Base-by-base conservation (phyloP, 2,888 invertebrate genomes). In the Himalopsyche japonica region DNA sequence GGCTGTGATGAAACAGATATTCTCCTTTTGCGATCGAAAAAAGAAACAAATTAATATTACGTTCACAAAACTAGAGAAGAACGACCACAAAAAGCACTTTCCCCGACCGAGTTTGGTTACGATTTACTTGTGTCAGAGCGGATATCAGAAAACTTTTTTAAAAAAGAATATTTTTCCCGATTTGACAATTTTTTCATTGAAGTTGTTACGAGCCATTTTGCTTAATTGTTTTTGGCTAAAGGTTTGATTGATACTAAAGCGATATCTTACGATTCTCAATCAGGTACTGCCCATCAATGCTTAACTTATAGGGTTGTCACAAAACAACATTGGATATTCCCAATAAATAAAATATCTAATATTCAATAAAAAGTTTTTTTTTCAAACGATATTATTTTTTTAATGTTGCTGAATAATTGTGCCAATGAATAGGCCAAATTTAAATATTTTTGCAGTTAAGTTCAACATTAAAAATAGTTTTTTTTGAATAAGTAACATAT, bases 1-100 rank as follows among this genome's bases (percentile, higher is more conserved):
- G 48, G 82, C 30, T 80, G n/a, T 76, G 84, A 76, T 76, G 34
- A n/a, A 84, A 76, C 27, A 84, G 76, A 76, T 82, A 80, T 78
- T 84, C 84, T 82, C 84, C 84, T 84, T 43, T 64, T 32, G 10
- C 30, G 76, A 82, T 77, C 18, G 20, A 27, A 81, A 76, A 81
- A 43, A 57, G 6, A 27, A 79, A 79, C 43, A 79, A 47, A 27
- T 47, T 3, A 27, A 15, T 37, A 79, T 37, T 12, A 43, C 24
- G 24, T 37, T 79, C 70, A 70, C 70, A 70, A 15, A 70, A 70
- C 70, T 70, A 30, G 15, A 12, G 43, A 43, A 43, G 43, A 43
- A 43, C 43, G 10, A 43, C 43, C 12, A 43, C 43, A 12, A 43
- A 43, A 12, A 37, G 15, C 43, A 43, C 43, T 43, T 43, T 43